Base-by-base conservation (phyloP, 2,797 vertebrate genomes). In the Megalops cyprinoides region DNA sequence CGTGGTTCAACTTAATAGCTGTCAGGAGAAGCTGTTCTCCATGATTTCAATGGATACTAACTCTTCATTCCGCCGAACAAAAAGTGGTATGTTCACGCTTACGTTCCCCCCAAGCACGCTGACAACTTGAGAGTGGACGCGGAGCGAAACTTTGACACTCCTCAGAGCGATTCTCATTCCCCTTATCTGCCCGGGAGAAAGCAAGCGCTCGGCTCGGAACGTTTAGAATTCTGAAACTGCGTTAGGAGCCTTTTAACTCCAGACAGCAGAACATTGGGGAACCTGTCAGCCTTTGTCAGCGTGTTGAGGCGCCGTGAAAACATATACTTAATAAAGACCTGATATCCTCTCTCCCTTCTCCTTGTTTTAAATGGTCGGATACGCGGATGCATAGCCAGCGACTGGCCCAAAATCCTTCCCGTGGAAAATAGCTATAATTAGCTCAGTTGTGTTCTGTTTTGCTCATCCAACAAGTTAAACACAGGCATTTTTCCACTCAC, bases 1-100 rank as follows among this genome's bases (percentile, higher is more conserved):
- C 15, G 14, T 31, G 60, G 60, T 18, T 18, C 31, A 18, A 28
- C 5, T 5, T 37, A 28, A 67, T 67, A 34, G 28, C 62, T 67
- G 62, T 67, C 62, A 67, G 3, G 62, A 67, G 34, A 39, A 67
- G 3, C 62, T 39, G 15, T 28, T 67, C 15, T 67, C 62, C 15
- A 14, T 67, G 31, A 4, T 67, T 39, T 39, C 37, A 14, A 14
- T 10, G 60, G 28, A 25, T 56, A 25, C 56, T 60, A 60, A 60
- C 56, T 67, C n/a, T 71, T 71, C 67, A 71, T 71, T 71, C 39
- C n/a, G 4, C 67, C 9, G 37, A 71, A 44, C 37, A 71, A 71
- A 39, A 71, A 20, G 65, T 10, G 28, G 34, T 20, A 37, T 39
- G 65, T 42, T 39, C 1, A 37, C 12, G 62, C 28, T 4, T 71